Evolutionary conservation across 2,797 vertebrate genomes (phyloP), one percentile per base, ranked within the genome.

Genomic region (Gymnodraco acuticeps): DNA sequence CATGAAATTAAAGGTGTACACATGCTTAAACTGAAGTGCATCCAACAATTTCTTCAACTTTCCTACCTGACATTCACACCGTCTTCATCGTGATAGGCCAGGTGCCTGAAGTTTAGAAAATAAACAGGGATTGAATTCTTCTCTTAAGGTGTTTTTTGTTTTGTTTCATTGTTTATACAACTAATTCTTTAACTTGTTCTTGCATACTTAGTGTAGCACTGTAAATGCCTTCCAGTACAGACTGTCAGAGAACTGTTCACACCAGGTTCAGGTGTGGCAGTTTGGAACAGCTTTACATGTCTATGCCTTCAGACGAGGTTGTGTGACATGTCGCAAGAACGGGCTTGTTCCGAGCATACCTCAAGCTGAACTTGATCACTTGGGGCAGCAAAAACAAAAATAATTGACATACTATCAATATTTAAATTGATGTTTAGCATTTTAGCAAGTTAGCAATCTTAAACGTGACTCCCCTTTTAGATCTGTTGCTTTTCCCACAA

Each of bases 11-110:
- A 27, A 27, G 20, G 8, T 9, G 2, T 77, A 53, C 14, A 12
- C 52, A 59, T 38, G 46, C 10, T 62, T 45, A 73, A 70, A 79
- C n/a, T 58, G 64, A 72, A 63, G 55, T 8, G 42, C 2, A 4
- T 52, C 19, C 3, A 4, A 23, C 23, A 16, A 45, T 33, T 70
- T 56, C 11, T 62, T 20, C 14, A 61, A 62, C 19, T 43, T 61
- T 67, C 7, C 5, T 3, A 27, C 4, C 2, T 8, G 20, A 41
- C 20, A 38, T 38, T 38, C 8, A 38, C 33, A 19, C 13, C 10
- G 20, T 46, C 6, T 51, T 42, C 19, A 50, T 11, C 19, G 20
- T 0, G 17, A 56, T 12, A 20, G 27, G 53, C 16, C 15, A 15
- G 17, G 8, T 53, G 11, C 15, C 0, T 47, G 56, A 19, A 43